Conservation (phyloP, 2,888 invertebrate genomes). For the Mesodorylaimus sp. region DNA sequence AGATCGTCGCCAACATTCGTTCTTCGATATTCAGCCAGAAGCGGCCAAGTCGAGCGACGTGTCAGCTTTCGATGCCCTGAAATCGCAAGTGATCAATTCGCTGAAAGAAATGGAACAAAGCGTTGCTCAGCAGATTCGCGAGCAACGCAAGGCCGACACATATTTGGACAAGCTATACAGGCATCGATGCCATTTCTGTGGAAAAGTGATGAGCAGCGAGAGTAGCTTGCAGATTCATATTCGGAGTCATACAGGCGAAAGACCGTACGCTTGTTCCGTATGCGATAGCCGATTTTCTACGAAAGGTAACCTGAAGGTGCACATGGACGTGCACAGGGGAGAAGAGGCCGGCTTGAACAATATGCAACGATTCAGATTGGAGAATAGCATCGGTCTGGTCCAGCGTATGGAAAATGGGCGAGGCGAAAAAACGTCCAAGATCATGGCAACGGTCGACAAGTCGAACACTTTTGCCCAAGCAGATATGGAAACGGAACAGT, state of each 20-base stretch:
- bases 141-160: background rate
- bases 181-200: constrained; percentile 90
- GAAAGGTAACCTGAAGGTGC: constrained; percentile 28
- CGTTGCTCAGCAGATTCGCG: background rate
- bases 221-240: constrained; percentile 96
- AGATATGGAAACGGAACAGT: no score
- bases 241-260: constrained; percentile 94
- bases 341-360: no score
- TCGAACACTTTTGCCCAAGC: no score
- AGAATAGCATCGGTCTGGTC: no score
- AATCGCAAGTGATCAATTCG: background rate
- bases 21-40: no score
- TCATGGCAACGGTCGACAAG: no score
- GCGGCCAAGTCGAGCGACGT: no score
- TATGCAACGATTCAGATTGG: no score
- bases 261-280: constrained; percentile 37
- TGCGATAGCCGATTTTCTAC: constrained; percentile 37
- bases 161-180: constrained; percentile 37
- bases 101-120: background rate
- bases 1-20: no score
- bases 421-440: no score
- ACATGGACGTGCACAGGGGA: constrained; percentile 27
- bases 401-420: no score
- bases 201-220: constrained; percentile 93
- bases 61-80: background rate